Evolutionary conservation across 1,140 invertebrate genomes (phyloP), one percentile per base, ranked within the genome.

Genomic region (Leucophenga varia): DNA sequence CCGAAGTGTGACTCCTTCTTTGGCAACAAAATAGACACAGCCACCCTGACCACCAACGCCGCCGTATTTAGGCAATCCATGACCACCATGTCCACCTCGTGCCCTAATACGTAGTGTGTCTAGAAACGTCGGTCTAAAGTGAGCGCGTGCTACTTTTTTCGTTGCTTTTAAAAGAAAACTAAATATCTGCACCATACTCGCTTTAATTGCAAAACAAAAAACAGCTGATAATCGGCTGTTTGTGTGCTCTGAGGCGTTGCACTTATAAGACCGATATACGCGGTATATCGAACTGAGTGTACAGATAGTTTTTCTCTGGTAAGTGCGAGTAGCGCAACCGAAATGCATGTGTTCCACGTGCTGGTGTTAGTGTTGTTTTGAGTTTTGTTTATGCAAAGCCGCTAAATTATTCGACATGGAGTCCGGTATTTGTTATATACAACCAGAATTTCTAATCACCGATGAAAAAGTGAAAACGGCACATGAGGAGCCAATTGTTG

Each of bases 1-100:
- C 25, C 77, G 76, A 3, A 93, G 73, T 30, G 78, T 82, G 2
- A 83, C 57, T 8, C 75, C 73, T 59, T 90, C 83, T 50, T 83
- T 82, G 0, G 85, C 88, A 25, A 84, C 65, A 13, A 90, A 76
- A 64, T 83, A 85, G 10, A 96, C 83, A 78, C 88, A 84, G 12
- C 93, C 93, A 13, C 93, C 93, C 72, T 84, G 82, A 0, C 93
- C 93, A 17, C 93, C 93, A 8, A 88, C 67, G 4, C 92, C 93
- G 10, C 91, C 91, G 76, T 84, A 92, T 56, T 83, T 81, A 1
- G 87, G 85, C 32, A 85, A 70, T 2, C 93, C 93, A 64, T 83
- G 82, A 3, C 81, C 89, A 9, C 93, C 93, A 22, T 80, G 76
- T 13, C 91, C 91, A 16, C 82, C 89, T 69, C 81, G 83, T 3